phyloP scores from a whole-genome alignment of 2,888 invertebrate genomes.

The Cylloceria caligata region DNA sequence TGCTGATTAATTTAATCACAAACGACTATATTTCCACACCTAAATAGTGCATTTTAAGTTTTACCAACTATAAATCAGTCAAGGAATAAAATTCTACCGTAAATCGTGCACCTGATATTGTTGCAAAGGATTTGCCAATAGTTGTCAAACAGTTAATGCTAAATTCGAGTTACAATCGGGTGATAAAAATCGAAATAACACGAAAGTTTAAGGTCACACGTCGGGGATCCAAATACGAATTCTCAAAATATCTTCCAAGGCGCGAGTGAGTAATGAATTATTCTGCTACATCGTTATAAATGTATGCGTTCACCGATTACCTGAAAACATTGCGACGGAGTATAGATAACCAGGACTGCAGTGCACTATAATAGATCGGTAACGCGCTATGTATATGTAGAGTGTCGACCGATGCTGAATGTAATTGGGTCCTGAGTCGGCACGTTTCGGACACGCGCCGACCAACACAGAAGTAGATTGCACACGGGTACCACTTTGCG shows the following conservation, averaged over 20 bases:
- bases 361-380: neutral
- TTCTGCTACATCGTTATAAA: slow-evolving; percentile 2
- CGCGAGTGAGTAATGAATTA: slow-evolving; percentile 10
- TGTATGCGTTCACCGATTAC: neutral
- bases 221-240: neutral
- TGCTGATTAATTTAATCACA: too few relatives aligned
- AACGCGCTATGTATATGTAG: neutral
- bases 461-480: slow-evolving; percentile 39
- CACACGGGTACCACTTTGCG: slow-evolving; percentile 8
- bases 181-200: neutral
- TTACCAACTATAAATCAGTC: too few relatives aligned
- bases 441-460: slow-evolving; percentile 22
- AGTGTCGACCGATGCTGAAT: slow-evolving; percentile 10
- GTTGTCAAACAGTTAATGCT: too few relatives aligned
- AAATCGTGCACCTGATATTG: too few relatives aligned
- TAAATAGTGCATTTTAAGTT: too few relatives aligned
- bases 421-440: slow-evolving; percentile 45
- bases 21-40: too few relatives aligned
- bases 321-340: neutral
- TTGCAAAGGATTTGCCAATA: too few relatives aligned
- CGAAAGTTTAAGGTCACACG: neutral
- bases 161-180: neutral
- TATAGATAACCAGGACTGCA: neutral
- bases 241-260: slow-evolving; percentile 3
- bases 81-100: too few relatives aligned